phyloP scores from a whole-genome alignment of 2,113 vertebrate species.

The Lepisosteus oculatus region DNA sequence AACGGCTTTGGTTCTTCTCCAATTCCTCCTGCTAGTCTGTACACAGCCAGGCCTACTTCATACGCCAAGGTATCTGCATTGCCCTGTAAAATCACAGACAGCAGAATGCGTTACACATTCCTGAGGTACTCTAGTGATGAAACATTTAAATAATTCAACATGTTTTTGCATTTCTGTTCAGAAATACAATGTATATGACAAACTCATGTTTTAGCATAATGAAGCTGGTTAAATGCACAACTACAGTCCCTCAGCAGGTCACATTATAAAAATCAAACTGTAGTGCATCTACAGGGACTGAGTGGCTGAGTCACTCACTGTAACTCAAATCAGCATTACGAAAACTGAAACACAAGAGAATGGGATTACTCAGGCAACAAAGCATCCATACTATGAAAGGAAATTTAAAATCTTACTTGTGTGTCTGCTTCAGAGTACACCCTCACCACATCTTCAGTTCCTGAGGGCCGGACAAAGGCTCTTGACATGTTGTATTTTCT shows the following conservation, averaged over 20 bases:
- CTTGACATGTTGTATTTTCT: slow-evolving; percentile 70
- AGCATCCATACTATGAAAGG: too few species aligned
- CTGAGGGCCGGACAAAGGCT: slow-evolving; percentile 91
- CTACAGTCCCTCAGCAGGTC: background rate
- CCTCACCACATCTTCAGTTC: slow-evolving; percentile 87
- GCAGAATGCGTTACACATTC: too few species aligned
- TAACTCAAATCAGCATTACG: too few species aligned
- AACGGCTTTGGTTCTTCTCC: slow-evolving; percentile 74
- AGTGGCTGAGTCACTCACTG: background rate
- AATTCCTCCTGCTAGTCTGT: slow-evolving; percentile 79
- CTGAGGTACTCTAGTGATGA: too few species aligned
- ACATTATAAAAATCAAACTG: background rate
- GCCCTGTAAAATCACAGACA: slow-evolving; percentile 66
- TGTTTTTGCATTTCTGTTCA: too few species aligned
- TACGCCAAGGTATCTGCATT: slow-evolving; percentile 79
- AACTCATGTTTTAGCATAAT: too few species aligned
- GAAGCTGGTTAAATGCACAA: too few species aligned
- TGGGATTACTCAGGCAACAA: too few species aligned
- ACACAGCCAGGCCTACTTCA: slow-evolving; percentile 84
- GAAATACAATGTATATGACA: too few species aligned
- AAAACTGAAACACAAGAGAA: too few species aligned
- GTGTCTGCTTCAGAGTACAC: slow-evolving; percentile 90
- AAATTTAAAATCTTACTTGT: slow-evolving; percentile 67
- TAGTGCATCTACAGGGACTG: background rate
- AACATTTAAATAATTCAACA: too few species aligned